These are phyloP conservation scores for Callocephalon fimbriatum DNA, from an alignment of 2,113 vertebrate species.

Conservation along the genomic window DNA sequence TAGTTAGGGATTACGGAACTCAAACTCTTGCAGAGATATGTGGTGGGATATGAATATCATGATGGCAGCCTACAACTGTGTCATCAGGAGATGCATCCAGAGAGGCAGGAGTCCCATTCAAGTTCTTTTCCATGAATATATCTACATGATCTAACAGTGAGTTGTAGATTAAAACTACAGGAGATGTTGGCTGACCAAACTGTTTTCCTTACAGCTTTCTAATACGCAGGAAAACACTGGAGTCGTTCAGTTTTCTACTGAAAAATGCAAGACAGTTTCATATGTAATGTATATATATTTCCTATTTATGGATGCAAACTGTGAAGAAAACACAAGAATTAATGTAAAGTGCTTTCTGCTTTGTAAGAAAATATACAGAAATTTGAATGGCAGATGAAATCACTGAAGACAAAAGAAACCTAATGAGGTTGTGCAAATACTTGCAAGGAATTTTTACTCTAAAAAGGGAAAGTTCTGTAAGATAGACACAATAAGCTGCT, in stretches of 20 bases:
- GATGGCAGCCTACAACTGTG: neutral
- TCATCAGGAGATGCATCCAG: neutral
- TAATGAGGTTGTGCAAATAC: neutral
- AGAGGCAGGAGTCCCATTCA: neutral
- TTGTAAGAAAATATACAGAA: neutral
- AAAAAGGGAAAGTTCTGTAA: neutral
- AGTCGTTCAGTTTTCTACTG: neutral
- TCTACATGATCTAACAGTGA: neutral
- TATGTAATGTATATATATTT: neutral
- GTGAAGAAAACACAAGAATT: neutral
- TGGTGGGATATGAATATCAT: neutral
- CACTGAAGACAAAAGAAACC: neutral
- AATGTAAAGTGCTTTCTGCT: neutral
- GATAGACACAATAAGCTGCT: neutral
- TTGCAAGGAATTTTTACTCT: neutral
- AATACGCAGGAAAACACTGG: neutral
- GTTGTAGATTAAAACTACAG: neutral
- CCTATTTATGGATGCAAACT: neutral
- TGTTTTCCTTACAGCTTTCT: neutral
- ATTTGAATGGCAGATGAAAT: neutral
- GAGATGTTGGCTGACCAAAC: neutral
- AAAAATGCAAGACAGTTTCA: neutral
- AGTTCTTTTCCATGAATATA: neutral
- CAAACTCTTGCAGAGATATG: neutral
- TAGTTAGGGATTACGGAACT: neutral